phyloP scores from a whole-genome alignment of 2,888 invertebrate species.

The Cabera pusaria region DNA sequence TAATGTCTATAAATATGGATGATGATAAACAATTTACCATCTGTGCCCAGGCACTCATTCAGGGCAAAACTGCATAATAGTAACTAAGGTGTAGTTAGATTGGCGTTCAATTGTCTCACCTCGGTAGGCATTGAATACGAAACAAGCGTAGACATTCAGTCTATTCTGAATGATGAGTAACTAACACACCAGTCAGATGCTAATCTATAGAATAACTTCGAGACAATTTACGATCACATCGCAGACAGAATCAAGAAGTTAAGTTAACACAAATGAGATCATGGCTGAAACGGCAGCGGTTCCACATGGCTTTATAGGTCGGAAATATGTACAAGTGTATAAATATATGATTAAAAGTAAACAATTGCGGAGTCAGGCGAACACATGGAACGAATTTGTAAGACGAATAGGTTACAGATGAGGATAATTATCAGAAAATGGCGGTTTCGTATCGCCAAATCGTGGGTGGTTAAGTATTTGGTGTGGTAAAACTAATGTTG shows the following conservation, averaged over 20 bases:
- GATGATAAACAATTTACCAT: no score
- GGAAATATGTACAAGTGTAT: slow-evolving; percentile 26
- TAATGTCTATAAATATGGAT: no score
- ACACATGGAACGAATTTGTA: slow-evolving; percentile 21
- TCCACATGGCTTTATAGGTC: slow-evolving; percentile 19
- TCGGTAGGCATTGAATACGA: slow-evolving; percentile 5
- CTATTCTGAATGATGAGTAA: slow-evolving; percentile 18
- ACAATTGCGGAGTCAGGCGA: slow-evolving; percentile 25
- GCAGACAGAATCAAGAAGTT: slow-evolving; percentile 20
- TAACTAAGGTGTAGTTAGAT: no score
- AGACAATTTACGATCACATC: slow-evolving; percentile 19
- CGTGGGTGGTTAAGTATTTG: no score
- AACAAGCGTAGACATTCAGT: slow-evolving; percentile 4
- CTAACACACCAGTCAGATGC: no score
- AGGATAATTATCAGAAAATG: slow-evolving; percentile 3
- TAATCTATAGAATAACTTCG: slow-evolving; percentile 2
- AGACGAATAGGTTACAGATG: slow-evolving; percentile 17
- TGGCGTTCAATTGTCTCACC: not conserved
- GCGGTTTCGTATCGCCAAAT: slow-evolving; percentile 5
- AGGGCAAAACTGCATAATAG: no score
- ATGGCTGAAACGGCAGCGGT: slow-evolving; percentile 19
- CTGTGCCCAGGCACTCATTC: no score
- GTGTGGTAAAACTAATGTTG: no score
- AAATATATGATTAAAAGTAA: slow-evolving; percentile 30
- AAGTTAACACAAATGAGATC: slow-evolving; percentile 30